Evolutionary conservation across 2,888 invertebrate genomes (phyloP), one percentile per base, ranked within the genome.

Genomic region (Apamea epomidion): DNA sequence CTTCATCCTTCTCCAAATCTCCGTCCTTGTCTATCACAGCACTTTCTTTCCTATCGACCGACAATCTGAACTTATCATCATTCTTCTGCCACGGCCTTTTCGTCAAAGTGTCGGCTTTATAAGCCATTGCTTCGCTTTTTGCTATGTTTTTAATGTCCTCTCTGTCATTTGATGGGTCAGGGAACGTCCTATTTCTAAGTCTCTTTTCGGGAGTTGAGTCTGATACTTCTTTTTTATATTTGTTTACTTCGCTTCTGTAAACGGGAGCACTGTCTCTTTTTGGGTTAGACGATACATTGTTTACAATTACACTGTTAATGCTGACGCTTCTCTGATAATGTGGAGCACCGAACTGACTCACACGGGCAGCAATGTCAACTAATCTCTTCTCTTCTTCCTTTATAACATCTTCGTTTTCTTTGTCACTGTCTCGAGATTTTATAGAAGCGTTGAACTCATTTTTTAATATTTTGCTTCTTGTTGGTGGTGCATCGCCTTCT

Each of bases 371-470:
- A 64, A 96, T 96, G 85, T 96, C 96, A 0, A 96, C 95, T n/a
- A 95, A 87, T 88, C 95, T 94, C 81, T 95, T 96, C 29, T 96
- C 96, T 60, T 94, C 94, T 60, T 92, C 93, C 74, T 94, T 92
- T 0, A 89, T 83, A 5, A 88, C 91, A 73, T 96, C 96, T 81
- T 97, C 98, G 90, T 98, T 98, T 92, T 98, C 98, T 92, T 98
- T 98, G 91, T 98, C 98, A 91, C 98, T 98, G 89, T 98, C 98
- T 75, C 98, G 95, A 71, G 97, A 97, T 92, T 97, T 97, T 6
- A 97, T 97, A 7, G 97, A 97, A 51, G 97, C 97, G 82, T 97
- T 97, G 75, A 96, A 97, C 91, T 97, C 96, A 80, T 97, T 96
- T 88, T 96, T 97, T 0, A 95, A 90, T 81, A 94, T 90, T 88